phyloP scores from a whole-genome alignment of 1,140 invertebrate genomes.

The Aleiodes sp. region DNA sequence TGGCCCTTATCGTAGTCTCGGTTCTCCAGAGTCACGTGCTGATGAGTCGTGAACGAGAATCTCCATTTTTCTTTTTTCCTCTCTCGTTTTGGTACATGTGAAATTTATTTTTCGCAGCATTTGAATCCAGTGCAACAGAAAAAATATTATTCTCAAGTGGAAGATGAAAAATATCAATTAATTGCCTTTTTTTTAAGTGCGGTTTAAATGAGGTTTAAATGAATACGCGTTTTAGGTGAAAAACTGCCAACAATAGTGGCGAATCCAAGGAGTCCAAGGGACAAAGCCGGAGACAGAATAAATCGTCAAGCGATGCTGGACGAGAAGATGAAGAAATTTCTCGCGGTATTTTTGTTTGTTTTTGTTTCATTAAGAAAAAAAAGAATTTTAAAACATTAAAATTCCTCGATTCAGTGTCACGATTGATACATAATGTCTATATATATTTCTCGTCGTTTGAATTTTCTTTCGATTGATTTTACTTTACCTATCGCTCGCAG shows the following conservation, averaged over 20 bases:
- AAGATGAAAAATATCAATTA: slow-evolving; percentile 16
- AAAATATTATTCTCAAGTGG: too few species aligned
- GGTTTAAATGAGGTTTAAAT: slow-evolving; percentile 28
- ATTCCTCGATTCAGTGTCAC: slow-evolving; percentile 37
- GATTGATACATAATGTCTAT: neutral
- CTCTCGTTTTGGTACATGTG: neutral
- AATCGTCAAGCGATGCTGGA: slow-evolving; percentile 86
- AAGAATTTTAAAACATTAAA: slow-evolving; percentile 25
- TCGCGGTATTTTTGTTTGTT: slow-evolving; percentile 82
- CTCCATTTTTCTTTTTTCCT: slow-evolving; percentile 15
- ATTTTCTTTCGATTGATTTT: slow-evolving; percentile 37
- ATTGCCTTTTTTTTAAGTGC: neutral
- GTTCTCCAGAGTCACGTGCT: slow-evolving; percentile 24
- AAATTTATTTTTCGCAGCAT: neutral
- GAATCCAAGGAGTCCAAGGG: slow-evolving; percentile 57
- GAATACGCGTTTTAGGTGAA: slow-evolving; percentile 58
- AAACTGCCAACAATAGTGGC: slow-evolving; percentile 51
- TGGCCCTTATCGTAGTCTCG: slow-evolving; percentile 37
- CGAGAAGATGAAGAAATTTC: slow-evolving; percentile 94
- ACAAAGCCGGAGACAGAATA: slow-evolving; percentile 73
- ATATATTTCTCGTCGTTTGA: slow-evolving; percentile 36
- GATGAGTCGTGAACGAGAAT: slow-evolving; percentile 7
- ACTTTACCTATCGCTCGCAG: slow-evolving; percentile 25
- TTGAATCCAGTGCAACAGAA: neutral
- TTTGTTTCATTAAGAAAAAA: neutral